These are phyloP conservation scores for Scomber scombrus DNA, from an alignment of 2,113 vertebrate species.

Conservation along the genomic window DNA sequence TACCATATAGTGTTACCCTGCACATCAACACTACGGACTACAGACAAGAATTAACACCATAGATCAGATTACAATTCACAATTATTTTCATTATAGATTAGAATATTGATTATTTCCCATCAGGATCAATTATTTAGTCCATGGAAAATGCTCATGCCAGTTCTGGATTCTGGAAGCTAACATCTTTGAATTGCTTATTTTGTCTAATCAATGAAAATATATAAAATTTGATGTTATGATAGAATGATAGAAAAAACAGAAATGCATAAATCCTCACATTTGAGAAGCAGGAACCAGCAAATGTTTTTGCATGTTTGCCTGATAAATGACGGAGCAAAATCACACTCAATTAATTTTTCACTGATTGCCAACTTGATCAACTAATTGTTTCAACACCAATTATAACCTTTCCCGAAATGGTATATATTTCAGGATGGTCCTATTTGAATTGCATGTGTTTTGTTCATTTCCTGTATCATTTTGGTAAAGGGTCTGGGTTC, in stretches of 20 bases:
- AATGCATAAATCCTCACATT: not conserved
- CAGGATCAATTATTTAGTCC: not conserved
- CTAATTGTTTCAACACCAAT: no score
- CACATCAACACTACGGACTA: not conserved
- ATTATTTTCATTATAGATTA: not conserved
- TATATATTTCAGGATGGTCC: not conserved
- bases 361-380: no score
- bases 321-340: no score
- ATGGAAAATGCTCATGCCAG: no score
- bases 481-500: not conserved
- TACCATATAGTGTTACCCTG: not conserved
- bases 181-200: no score
- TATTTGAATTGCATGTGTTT: not conserved
- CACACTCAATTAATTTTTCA: no score
- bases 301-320: not conserved
- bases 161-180: no score
- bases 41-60: not conserved
- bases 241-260: not conserved
- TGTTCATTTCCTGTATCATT: not conserved
- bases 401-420: no score
- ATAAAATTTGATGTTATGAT: not conserved
- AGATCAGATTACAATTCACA: not conserved
- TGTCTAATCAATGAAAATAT: not conserved
- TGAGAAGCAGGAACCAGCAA: not conserved
- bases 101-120: not conserved